A percentile compares a stretch with the other conserved stretches of the same genome.
Evolutionary conservation across 2,797 vertebrate genomes (phyloP).

Genomic region (Benthosema pterotum): DNA sequence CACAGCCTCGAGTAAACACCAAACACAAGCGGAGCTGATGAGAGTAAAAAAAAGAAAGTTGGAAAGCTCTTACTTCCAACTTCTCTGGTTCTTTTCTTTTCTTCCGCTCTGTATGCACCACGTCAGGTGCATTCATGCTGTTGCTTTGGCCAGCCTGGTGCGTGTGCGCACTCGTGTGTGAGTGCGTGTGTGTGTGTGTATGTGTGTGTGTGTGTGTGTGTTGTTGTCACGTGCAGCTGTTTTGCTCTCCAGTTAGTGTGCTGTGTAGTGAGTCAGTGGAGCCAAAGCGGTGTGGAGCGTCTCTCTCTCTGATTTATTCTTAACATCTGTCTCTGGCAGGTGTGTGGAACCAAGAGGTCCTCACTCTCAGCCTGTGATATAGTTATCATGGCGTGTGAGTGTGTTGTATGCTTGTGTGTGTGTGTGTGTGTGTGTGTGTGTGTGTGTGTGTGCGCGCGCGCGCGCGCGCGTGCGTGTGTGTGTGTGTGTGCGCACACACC

Average conservation of each 20-base stretch:
- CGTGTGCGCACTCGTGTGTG: constrained; percentile 37
- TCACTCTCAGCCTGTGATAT: constrained; percentile 69
- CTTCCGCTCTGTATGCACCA: constrained; percentile 48
- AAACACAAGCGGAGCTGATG: constrained; percentile 31
- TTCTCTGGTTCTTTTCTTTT: constrained; percentile 6
- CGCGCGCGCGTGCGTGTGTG: constrained; percentile 14
- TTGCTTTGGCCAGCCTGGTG: constrained; percentile 65
- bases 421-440: constrained; percentile 7
- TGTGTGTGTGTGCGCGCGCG: constrained; percentile 39
- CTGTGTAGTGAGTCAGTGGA: constrained; percentile 63
- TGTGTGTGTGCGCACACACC: constrained; percentile 28
- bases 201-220: constrained; percentile 36
- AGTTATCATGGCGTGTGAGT: constrained; percentile 49
- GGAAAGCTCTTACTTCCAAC: constrained; percentile 37
- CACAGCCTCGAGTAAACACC: constrained; percentile 33
- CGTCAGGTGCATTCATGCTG: constrained; percentile 66
- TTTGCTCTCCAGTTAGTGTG: constrained; percentile 66
- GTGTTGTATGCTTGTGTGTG: constrained; percentile 3
- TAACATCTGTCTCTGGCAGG: constrained; percentile 84
- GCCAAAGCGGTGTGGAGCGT: constrained; percentile 56
- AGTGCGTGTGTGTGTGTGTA: constrained; percentile 3
- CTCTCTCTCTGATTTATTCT: constrained; percentile 76
- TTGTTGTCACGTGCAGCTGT: constrained; percentile 77
- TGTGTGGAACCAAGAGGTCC: constrained; percentile 76
- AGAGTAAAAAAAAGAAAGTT: constrained; percentile 48